Conservation (phyloP, 1,140 invertebrate species). For the Telenomus remus region DNA sequence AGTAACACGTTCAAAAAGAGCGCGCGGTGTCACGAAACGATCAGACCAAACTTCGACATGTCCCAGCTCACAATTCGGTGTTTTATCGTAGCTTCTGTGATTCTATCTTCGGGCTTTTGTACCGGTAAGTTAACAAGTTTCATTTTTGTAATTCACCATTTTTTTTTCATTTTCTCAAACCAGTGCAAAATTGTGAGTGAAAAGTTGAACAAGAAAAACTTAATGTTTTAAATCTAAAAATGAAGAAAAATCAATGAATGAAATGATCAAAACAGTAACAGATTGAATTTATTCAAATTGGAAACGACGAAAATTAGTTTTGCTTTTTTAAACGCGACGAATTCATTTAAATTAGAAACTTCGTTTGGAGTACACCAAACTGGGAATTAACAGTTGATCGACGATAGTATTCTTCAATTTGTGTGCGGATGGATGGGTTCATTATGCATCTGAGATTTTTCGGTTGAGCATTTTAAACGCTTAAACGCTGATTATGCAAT, state of each 20-base stretch:
- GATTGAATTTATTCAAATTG: no score
- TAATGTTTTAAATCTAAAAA: no score
- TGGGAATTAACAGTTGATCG: slow-evolving; percentile 5
- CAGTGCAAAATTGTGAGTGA: background rate
- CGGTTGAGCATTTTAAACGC: slow-evolving; percentile 32
- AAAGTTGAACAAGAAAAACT: no score
- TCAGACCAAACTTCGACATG: slow-evolving; percentile 69
- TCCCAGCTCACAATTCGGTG: slow-evolving; percentile 49
- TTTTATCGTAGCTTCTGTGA: slow-evolving; percentile 39
- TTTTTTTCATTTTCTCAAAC: background rate
- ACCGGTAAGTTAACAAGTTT: slow-evolving; percentile 69
- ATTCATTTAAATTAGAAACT: no score
- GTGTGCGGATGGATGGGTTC: background rate
- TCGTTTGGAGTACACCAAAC: slow-evolving; percentile 1
- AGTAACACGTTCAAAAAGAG: slow-evolving; percentile 73
- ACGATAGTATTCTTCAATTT: slow-evolving; percentile 1
- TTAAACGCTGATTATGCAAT: slow-evolving; percentile 26
- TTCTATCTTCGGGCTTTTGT: slow-evolving; percentile 30
- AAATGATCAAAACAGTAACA: no score
- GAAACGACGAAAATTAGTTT: no score
- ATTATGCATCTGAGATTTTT: slow-evolving; percentile 30
- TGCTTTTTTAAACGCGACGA: no score
- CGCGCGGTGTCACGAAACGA: slow-evolving; percentile 44
- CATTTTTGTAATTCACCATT: background rate
- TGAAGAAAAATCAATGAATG: no score